Conservation (phyloP, 2,888 invertebrate genomes). For the Actias luna region DNA sequence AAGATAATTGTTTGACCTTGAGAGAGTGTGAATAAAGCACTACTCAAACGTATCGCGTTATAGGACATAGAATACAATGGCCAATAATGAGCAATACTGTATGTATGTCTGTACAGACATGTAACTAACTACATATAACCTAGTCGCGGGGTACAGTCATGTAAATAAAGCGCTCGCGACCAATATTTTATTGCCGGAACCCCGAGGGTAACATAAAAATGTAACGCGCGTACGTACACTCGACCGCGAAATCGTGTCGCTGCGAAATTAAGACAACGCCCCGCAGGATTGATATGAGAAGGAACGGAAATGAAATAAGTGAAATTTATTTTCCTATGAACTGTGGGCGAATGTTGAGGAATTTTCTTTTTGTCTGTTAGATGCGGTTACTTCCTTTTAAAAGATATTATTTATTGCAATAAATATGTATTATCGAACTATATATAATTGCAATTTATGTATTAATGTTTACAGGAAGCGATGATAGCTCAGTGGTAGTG, state of each 20-base stretch:
- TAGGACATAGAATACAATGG: too few relatives aligned
- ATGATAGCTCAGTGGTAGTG: too few relatives aligned
- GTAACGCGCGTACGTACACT: slow-evolving; percentile 20
- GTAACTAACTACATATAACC: not conserved
- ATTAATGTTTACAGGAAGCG: too few relatives aligned
- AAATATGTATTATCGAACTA: too few relatives aligned
- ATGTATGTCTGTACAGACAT: not conserved
- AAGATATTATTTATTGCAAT: not conserved
- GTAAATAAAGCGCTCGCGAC: slow-evolving; percentile 13
- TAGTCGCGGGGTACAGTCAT: not conserved
- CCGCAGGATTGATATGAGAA: slow-evolving; percentile 23
- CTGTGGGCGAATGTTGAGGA: not conserved
- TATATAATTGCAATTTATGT: too few relatives aligned
- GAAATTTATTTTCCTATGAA: not conserved
- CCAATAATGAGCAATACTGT: too few relatives aligned
- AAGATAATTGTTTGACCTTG: too few relatives aligned
- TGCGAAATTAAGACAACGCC: slow-evolving; percentile 20
- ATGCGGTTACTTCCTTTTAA: not conserved
- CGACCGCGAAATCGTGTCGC: slow-evolving; percentile 18
- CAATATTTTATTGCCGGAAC: slow-evolving; percentile 16
- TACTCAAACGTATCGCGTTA: too few relatives aligned
- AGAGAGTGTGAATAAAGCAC: too few relatives aligned
- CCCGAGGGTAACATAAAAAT: slow-evolving; percentile 23
- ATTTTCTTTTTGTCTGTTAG: not conserved
- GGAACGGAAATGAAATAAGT: slow-evolving; percentile 11